These are phyloP conservation scores for Piscicola geometra DNA, from an alignment of 2,888 invertebrate genomes.

Conservation along the genomic window DNA sequence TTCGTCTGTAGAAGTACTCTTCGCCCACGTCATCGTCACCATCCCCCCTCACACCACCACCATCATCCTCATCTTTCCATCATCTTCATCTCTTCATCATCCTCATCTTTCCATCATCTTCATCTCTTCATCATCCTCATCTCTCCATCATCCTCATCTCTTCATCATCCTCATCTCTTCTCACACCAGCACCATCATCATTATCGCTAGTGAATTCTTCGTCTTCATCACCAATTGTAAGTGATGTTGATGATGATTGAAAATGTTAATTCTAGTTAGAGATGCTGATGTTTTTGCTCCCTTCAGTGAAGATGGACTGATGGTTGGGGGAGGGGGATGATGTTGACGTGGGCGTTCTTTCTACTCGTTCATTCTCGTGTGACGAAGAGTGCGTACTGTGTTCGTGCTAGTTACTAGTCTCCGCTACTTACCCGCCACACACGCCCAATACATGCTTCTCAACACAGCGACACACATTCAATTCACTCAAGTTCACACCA, in stretches of 20 bases:
- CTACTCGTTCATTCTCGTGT: no score
- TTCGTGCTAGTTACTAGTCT: conserved; percentile 13
- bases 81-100: conserved; percentile 1
- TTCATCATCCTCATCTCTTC: conserved; percentile 6
- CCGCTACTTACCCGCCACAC: not conserved
- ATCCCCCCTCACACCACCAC: not conserved
- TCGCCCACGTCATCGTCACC: conserved; percentile 7
- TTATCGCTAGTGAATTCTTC: not conserved
- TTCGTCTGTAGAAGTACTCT: not conserved
- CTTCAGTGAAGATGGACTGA: not conserved
- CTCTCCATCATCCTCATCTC: no score
- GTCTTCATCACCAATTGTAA: conserved; percentile 12
- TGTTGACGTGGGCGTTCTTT: not conserved
- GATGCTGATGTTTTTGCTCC: not conserved
- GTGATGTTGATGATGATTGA: conserved; percentile 12
- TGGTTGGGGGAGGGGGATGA: not conserved
- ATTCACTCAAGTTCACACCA: not conserved
- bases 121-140: conserved; percentile 2
- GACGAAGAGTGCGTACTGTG: not conserved
- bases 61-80: conserved; percentile 19
- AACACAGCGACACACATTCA: not conserved
- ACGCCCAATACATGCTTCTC: no score
- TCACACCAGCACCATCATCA: conserved; percentile 15
- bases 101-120: conserved; percentile 2
- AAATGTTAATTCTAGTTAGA: not conserved